These are phyloP conservation scores for Gambusia holbrooki DNA, from an alignment of 2,113 vertebrate genomes.

Conservation along the genomic window DNA sequence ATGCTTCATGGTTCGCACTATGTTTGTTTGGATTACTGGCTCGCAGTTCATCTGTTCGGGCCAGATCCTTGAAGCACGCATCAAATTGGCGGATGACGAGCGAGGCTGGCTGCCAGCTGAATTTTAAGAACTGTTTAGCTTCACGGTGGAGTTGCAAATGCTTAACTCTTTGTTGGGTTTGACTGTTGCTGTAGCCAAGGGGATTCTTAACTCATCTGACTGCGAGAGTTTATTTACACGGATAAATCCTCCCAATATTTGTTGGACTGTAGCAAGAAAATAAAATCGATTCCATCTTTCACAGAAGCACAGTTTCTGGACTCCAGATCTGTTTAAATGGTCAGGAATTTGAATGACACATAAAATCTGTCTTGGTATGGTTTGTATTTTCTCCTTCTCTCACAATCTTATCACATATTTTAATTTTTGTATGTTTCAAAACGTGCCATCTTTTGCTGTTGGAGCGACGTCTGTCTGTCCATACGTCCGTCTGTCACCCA, in stretches of 20 bases:
- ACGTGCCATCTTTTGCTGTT: no score
- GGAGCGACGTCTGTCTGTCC: no score
- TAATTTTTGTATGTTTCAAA: neutral
- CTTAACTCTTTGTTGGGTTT: slow-evolving; percentile 57
- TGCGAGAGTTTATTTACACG: slow-evolving; percentile 37
- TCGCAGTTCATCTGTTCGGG: slow-evolving; percentile 48
- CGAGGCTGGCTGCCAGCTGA: slow-evolving; percentile 66
- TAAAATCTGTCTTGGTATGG: neutral
- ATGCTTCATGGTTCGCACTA: slow-evolving; percentile 54
- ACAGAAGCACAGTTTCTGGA: slow-evolving; percentile 14
- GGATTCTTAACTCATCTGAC: slow-evolving; percentile 37
- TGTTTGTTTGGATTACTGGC: slow-evolving; percentile 71
- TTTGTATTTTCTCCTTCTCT: neutral
- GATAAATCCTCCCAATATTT: slow-evolving; percentile 28
- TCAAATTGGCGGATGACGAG: slow-evolving; percentile 69
- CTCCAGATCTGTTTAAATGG: slow-evolving; percentile 12
- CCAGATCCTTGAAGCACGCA: slow-evolving; percentile 73
- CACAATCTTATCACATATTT: no score
- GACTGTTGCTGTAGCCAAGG: slow-evolving; percentile 18
- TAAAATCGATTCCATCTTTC: slow-evolving; percentile 19
- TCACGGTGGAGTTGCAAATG: slow-evolving; percentile 54
- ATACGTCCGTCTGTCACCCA: no score
- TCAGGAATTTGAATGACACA: neutral
- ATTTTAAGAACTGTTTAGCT: slow-evolving; percentile 74
- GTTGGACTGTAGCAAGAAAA: slow-evolving; percentile 29